A percentile compares a stretch with the other conserved stretches of the same genome.
Conservation (phyloP, 2,113 vertebrate genomes). For the Seriola dumerili region DNA sequence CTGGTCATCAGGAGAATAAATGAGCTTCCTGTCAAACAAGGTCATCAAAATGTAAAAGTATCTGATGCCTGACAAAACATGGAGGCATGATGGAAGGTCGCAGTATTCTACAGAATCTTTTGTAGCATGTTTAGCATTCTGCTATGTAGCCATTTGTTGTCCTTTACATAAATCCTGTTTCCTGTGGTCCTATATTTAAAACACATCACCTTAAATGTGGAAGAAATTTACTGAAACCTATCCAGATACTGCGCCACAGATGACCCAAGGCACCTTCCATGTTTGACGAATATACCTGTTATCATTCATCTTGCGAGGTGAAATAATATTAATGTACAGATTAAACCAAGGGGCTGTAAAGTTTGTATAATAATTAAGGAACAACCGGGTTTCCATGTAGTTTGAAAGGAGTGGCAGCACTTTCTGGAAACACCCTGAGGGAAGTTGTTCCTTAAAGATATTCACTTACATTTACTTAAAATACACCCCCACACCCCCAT, state of each 20-base stretch:
- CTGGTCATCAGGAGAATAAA: too few species aligned
- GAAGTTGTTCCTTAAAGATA: not conserved
- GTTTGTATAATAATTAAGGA: constrained; percentile 7
- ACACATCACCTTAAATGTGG: too few species aligned
- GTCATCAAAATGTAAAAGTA: not conserved
- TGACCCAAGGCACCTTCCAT: not conserved
- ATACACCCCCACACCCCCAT: not conserved
- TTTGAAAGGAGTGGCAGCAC: not conserved
- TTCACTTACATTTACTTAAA: constrained; percentile 10
- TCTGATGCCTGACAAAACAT: not conserved
- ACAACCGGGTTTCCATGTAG: not conserved
- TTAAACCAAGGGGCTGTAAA: not conserved
- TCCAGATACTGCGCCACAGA: not conserved
- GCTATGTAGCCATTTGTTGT: not conserved
- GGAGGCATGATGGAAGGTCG: not conserved
- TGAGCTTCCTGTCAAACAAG: too few species aligned
- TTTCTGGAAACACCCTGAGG: not conserved
- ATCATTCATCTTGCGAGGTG: not conserved
- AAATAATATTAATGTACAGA: not conserved
- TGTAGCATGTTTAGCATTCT: not conserved
- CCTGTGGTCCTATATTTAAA: not conserved
- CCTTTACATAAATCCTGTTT: not conserved
- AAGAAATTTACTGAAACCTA: not conserved
- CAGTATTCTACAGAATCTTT: not conserved
- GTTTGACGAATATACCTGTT: not conserved